Percentiles rank a stretch among this genome's conserved stretches.
phyloP scores from a whole-genome alignment of 2,888 invertebrate species.

The Rotaria magnacalcarata region DNA sequence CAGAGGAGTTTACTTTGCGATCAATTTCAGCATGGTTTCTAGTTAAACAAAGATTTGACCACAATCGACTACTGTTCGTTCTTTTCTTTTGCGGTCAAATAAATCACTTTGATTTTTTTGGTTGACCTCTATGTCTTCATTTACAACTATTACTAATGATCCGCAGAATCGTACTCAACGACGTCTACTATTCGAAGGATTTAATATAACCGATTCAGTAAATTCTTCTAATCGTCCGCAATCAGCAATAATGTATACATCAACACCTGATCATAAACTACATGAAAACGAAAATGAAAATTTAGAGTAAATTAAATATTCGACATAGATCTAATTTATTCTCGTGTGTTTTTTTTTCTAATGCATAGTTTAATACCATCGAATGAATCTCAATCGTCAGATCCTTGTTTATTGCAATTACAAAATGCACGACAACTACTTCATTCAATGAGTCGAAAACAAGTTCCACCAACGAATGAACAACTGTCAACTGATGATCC shows the following conservation, averaged over 20 bases:
- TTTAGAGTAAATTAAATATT: not conserved
- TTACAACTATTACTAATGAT: not conserved
- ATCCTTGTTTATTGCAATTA: constrained; percentile 32
- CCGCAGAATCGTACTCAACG: not conserved
- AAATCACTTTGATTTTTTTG: not conserved
- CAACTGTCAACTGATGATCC: not conserved
- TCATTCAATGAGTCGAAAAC: constrained; percentile 16
- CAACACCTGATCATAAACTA: constrained; percentile 23
- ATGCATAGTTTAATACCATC: not conserved
- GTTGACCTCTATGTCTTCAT: not conserved
- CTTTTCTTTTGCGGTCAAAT: not conserved
- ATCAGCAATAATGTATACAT: not conserved
- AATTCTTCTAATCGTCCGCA: not conserved
- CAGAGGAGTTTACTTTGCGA: constrained; percentile 20
- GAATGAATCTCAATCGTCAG: not conserved
- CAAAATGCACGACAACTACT: constrained; percentile 9
- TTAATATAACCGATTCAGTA: not conserved
- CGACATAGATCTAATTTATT: not conserved
- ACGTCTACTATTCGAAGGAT: constrained; percentile 8
- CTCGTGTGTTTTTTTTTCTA: not conserved
- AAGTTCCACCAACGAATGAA: not conserved
- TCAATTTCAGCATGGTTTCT: not conserved
- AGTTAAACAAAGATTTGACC: not conserved
- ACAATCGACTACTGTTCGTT: not conserved
- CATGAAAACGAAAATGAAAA: constrained; percentile 21